These are phyloP conservation scores for Dicycla oo DNA, from an alignment of 2,888 invertebrate genomes.

Conservation along the genomic window DNA sequence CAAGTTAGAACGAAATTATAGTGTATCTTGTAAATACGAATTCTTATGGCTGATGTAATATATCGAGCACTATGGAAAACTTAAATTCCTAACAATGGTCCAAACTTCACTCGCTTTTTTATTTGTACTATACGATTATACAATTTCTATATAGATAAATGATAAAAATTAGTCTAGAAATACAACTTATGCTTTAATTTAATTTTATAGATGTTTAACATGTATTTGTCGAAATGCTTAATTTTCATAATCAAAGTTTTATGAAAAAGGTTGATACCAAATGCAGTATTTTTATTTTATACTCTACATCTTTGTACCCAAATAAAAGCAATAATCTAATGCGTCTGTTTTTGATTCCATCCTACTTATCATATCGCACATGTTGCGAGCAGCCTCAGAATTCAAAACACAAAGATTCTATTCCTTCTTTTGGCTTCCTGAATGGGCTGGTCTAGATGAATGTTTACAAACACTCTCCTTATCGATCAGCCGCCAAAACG, in stretches of 20 bases:
- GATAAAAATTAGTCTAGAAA: constrained; percentile 82
- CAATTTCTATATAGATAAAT: constrained; percentile 88
- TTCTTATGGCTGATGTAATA: constrained; percentile 85
- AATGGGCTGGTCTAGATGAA: constrained; percentile 56
- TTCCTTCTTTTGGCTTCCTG: constrained; percentile 61
- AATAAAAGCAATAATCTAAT: constrained; percentile 88
- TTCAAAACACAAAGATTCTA: constrained; percentile 45
- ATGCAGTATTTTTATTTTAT: constrained; percentile 90
- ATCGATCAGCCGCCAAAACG: constrained; percentile 70
- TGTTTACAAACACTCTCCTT: constrained; percentile 82
- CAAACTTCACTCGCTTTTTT: constrained; percentile 90
- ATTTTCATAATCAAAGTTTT: constrained; percentile 89
- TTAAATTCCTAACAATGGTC: constrained; percentile 90
- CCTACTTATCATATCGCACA: constrained; percentile 32
- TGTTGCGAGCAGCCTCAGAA: constrained; percentile 29
- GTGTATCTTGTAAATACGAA: constrained; percentile 87
- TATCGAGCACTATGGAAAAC: constrained; percentile 88
- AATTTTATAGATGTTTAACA: constrained; percentile 86
- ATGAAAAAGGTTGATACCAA: constrained; percentile 88
- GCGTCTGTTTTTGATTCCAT: constrained; percentile 70
- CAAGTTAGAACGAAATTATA: constrained; percentile 83
- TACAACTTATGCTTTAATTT: constrained; percentile 88
- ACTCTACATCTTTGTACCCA: constrained; percentile 89
- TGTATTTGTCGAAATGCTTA: constrained; percentile 89
- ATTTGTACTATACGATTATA: constrained; percentile 90